A percentile compares a stretch with the other conserved stretches of the same genome.
Evolutionary conservation across 2,888 invertebrate species (phyloP).

Genomic region (Nudaria mundana): DNA sequence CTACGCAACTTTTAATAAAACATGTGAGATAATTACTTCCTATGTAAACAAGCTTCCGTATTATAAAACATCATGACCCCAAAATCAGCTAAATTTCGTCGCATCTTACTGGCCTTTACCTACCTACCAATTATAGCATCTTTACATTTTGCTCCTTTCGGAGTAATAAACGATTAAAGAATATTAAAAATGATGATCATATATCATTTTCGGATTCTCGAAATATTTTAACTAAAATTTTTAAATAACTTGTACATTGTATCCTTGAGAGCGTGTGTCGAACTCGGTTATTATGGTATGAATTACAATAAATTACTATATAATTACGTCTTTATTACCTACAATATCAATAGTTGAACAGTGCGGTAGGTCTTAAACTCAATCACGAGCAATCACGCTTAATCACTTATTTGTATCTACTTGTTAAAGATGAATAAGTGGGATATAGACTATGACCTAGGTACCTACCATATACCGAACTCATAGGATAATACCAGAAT

Average conservation of each 20-base stretch:
- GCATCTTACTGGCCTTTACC: conserved; percentile 21
- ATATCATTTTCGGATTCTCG: not conserved
- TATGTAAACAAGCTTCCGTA: conserved; percentile 28
- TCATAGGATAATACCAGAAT: no score
- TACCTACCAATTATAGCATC: conserved; percentile 4
- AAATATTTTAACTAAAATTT: conserved; percentile 3
- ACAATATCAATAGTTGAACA: no score
- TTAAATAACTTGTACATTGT: not conserved
- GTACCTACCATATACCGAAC: no score
- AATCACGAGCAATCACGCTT: no score
- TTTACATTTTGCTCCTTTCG: conserved; percentile 6
- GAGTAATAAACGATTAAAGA: conserved; percentile 2
- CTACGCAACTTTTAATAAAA: conserved; percentile 17
- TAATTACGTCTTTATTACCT: no score
- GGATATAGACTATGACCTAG: no score
- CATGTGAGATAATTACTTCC: conserved; percentile 33
- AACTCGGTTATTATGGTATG: no score
- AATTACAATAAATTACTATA: no score
- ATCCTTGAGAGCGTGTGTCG: not conserved
- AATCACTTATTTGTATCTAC: no score
- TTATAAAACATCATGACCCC: conserved; percentile 16
- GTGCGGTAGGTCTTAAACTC: no score
- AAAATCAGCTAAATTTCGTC: conserved; percentile 5
- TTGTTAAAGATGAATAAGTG: no score
- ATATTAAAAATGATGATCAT: conserved; percentile 2